phyloP scores from a whole-genome alignment of 2,797 vertebrate species.

The Menidia menidia region DNA sequence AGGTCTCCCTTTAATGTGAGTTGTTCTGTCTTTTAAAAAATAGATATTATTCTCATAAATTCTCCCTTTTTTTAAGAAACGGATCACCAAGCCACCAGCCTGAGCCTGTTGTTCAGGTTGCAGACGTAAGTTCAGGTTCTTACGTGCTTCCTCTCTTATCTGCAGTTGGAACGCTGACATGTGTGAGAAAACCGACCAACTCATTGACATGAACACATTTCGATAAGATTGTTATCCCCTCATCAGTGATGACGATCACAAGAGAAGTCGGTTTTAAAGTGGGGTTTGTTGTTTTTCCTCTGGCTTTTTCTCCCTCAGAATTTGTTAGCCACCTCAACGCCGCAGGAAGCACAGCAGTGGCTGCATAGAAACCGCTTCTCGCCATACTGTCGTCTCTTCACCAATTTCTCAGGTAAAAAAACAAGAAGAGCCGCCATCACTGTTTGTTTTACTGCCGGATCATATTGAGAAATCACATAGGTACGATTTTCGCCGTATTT shows the following conservation, averaged over 20 bases:
- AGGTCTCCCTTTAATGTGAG: background rate
- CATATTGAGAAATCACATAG: background rate
- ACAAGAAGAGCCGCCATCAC: background rate
- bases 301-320: conserved; percentile 79
- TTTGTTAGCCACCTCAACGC: conserved; percentile 91
- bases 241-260: too few species aligned
- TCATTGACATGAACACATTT: too few species aligned
- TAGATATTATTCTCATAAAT: too few species aligned
- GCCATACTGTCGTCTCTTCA: conserved; percentile 91
- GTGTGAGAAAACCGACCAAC: background rate
- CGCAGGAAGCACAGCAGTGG: conserved; percentile 98
- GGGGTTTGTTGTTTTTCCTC: background rate
- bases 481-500: too few species aligned
- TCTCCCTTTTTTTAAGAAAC: conserved; percentile 81
- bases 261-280: too few species aligned
- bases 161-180: conserved; percentile 24
- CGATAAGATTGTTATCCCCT: too few species aligned
- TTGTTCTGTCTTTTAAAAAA: too few species aligned
- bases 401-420: conserved; percentile 94
- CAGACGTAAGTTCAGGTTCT: conserved; percentile 87
- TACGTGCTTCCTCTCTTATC: conserved; percentile 20
- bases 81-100: conserved; percentile 94
- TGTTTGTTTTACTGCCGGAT: background rate
- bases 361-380: conserved; percentile 95
- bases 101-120: conserved; percentile 88